Evolutionary conservation across 2,113 vertebrate genomes (phyloP).

Genomic region (Mobula birostris): DNA sequence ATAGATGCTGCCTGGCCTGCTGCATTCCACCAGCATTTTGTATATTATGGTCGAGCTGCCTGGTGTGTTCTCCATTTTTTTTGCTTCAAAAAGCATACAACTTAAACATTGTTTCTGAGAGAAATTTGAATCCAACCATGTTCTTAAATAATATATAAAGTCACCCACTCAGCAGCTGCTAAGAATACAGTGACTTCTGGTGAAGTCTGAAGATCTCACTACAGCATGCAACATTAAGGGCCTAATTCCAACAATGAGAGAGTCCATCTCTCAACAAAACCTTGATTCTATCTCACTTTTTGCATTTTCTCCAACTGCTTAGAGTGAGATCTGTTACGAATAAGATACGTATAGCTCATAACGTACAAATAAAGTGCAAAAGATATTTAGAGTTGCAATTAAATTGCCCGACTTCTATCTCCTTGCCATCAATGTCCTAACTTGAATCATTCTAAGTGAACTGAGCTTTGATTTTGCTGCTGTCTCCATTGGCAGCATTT

Average conservation of each 20-base stretch:
- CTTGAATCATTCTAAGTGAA: neutral
- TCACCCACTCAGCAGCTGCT: neutral
- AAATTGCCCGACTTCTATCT: neutral
- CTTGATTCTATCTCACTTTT: neutral
- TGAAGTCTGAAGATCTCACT: neutral
- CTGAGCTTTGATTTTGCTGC: neutral
- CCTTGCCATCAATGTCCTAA: neutral
- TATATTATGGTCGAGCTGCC: neutral
- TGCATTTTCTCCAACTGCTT: neutral
- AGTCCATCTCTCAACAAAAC: neutral
- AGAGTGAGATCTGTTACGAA: neutral
- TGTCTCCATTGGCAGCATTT: neutral
- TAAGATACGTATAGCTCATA: neutral
- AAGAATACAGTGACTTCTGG: neutral
- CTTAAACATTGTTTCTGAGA: conserved; percentile 16
- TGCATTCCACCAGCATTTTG: no score
- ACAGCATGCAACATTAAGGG: neutral
- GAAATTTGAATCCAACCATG: neutral
- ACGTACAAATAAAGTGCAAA: neutral
- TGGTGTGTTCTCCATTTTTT: neutral
- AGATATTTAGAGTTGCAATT: neutral
- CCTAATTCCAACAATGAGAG: neutral
- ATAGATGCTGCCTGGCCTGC: no score
- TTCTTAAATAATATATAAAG: conserved; percentile 8
- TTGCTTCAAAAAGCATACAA: neutral